Percentiles rank a stretch among this genome's conserved stretches.
Conservation (phyloP, 2,888 invertebrate genomes). For the Tricholauxania praeusta region DNA sequence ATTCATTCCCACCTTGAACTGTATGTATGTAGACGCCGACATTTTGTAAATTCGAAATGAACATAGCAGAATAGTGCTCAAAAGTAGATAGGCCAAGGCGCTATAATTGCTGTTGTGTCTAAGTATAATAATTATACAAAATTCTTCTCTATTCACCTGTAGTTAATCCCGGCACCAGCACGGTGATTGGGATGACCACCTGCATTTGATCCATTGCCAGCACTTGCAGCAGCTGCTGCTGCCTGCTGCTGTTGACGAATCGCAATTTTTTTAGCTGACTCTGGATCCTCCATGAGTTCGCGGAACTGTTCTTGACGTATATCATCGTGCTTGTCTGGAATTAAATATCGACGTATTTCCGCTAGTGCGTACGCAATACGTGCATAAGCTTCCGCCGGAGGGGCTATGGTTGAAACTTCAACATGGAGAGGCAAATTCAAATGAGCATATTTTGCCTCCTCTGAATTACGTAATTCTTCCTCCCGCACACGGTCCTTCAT, state of each 20-base stretch:
- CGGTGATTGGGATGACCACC: slow-evolving; percentile 29
- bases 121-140: neutral
- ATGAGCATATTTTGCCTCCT: slow-evolving; percentile 91
- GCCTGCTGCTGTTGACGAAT: slow-evolving; percentile 62
- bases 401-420: slow-evolving; percentile 87
- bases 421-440: slow-evolving; percentile 90
- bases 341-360: slow-evolving; percentile 77
- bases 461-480: slow-evolving; percentile 82
- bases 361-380: slow-evolving; percentile 87
- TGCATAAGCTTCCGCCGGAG: slow-evolving; percentile 88
- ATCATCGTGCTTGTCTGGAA: slow-evolving; percentile 79
- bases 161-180: slow-evolving; percentile 50
- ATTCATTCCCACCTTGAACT: too few relatives aligned
- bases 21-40: too few relatives aligned
- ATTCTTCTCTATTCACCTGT: slow-evolving; percentile 48
- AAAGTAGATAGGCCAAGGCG: too few relatives aligned
- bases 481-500: slow-evolving; percentile 91
- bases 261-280: slow-evolving; percentile 64
- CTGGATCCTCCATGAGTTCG: slow-evolving; percentile 73
- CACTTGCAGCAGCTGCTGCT: slow-evolving; percentile 47
- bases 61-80: too few relatives aligned
- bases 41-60: too few relatives aligned
- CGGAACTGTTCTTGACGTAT: slow-evolving; percentile 88
- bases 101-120: too few relatives aligned
- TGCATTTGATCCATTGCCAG: slow-evolving; percentile 37